Evolutionary conservation across 2,797 vertebrate genomes (phyloP).

Genomic region (Pipistrellus nathusii): DNA sequence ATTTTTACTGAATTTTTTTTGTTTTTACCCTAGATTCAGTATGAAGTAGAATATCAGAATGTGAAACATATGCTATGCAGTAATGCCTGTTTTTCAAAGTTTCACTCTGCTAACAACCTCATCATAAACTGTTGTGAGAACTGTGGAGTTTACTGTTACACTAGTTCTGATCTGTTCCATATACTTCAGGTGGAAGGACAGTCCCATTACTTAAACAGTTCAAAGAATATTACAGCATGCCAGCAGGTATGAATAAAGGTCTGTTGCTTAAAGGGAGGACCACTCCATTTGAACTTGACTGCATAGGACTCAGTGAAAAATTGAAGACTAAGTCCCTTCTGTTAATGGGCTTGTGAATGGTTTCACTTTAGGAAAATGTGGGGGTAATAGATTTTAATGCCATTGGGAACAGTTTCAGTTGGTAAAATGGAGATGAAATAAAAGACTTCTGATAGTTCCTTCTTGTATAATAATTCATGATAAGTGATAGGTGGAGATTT

Average conservation of each 20-base stretch:
- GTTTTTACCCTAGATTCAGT: slow-evolving; percentile 90
- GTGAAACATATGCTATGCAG: slow-evolving; percentile 94
- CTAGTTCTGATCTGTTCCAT: slow-evolving; percentile 89
- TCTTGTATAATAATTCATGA: slow-evolving; percentile 9
- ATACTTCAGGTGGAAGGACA: slow-evolving; percentile 90
- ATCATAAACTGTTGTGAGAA: slow-evolving; percentile 93
- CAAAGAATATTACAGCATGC: slow-evolving; percentile 87
- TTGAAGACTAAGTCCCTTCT: neutral
- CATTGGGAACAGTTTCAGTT: neutral
- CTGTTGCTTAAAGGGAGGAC: neutral
- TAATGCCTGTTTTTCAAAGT: slow-evolving; percentile 93
- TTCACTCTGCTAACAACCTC: slow-evolving; percentile 92
- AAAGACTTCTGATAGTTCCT: slow-evolving; percentile 12
- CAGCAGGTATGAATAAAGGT: slow-evolving; percentile 90
- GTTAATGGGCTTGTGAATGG: neutral
- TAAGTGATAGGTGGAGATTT: slow-evolving; percentile 9
- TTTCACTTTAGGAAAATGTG: neutral
- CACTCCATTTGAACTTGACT: slow-evolving; percentile 41
- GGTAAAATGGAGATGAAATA: slow-evolving; percentile 42
- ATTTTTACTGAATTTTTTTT: slow-evolving; percentile 4
- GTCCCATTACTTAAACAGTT: slow-evolving; percentile 91
- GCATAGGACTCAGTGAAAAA: neutral
- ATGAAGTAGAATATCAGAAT: slow-evolving; percentile 94
- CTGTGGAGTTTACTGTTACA: slow-evolving; percentile 92
- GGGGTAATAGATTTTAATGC: neutral